Conservation (phyloP, 2,113 vertebrate genomes). For the Engraulis encrasicolus region DNA sequence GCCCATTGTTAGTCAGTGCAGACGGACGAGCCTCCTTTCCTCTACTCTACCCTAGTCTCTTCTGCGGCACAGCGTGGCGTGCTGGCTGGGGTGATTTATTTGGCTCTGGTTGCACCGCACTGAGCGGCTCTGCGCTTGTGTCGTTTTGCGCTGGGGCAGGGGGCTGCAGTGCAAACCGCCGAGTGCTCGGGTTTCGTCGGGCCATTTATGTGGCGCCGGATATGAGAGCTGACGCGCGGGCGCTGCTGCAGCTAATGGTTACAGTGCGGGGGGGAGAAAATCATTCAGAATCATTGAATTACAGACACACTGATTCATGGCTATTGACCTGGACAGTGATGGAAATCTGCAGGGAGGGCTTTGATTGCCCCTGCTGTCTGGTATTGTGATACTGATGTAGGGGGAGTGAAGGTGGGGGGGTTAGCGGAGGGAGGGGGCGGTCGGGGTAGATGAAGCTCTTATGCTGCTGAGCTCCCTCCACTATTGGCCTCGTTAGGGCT, state of each 20-base stretch:
- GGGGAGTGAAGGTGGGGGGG: too few relatives aligned
- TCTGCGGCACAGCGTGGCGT: slow-evolving; percentile 52
- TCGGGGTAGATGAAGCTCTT: slow-evolving; percentile 54
- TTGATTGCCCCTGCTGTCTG: slow-evolving; percentile 63
- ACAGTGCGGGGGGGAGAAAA: slow-evolving; percentile 71
- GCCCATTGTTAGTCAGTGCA: slow-evolving; percentile 54
- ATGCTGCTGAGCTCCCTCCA: too few relatives aligned
- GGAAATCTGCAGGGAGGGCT: slow-evolving; percentile 65
- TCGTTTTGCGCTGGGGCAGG: too few relatives aligned
- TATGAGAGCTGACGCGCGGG: slow-evolving; percentile 66
- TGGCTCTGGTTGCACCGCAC: slow-evolving; percentile 54
- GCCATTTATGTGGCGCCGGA: slow-evolving; percentile 74
- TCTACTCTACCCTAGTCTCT: too few relatives aligned
- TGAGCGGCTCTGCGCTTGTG: too few relatives aligned
- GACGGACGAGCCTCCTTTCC: too few relatives aligned
- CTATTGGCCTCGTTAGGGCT: slow-evolving; percentile 55
- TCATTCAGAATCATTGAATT: slow-evolving; percentile 78
- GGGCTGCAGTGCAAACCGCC: too few relatives aligned
- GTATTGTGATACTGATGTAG: slow-evolving; percentile 52
- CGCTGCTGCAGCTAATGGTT: slow-evolving; percentile 78
- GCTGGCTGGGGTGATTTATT: slow-evolving; percentile 63
- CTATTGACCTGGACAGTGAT: slow-evolving; percentile 68
- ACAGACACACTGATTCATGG: slow-evolving; percentile 74
- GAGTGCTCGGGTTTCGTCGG: slow-evolving; percentile 70
- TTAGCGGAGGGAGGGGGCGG: background rate